A percentile compares a stretch with the other conserved stretches of the same genome.
phyloP scores from a whole-genome alignment of 2,113 vertebrate species.

The Syngnathus scovelli region DNA sequence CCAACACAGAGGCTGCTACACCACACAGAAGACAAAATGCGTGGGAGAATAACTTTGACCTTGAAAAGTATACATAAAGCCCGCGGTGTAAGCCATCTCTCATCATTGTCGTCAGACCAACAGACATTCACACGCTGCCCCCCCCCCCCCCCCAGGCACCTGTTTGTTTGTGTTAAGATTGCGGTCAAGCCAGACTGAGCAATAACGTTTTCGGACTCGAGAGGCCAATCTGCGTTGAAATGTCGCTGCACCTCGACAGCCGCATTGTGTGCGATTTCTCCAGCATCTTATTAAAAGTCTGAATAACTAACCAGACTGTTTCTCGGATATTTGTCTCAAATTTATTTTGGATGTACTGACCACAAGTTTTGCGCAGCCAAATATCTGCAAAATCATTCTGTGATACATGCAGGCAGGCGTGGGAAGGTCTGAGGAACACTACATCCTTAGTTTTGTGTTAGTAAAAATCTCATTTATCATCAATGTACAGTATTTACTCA shows the following conservation, averaged over 20 bases:
- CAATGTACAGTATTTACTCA: constrained; percentile 18
- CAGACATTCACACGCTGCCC: constrained; percentile 49
- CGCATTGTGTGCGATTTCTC: constrained; percentile 28
- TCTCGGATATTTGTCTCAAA: constrained; percentile 30
- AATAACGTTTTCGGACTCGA: constrained; percentile 16
- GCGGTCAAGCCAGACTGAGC: constrained; percentile 16
- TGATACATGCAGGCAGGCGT: constrained; percentile 32
- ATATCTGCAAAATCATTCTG: constrained; percentile 53
- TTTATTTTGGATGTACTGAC: constrained; percentile 49
- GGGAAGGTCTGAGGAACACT: constrained; percentile 29
- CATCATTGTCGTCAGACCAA: constrained; percentile 37
- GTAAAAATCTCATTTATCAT: constrained; percentile 15
- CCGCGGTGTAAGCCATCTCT: constrained; percentile 50
- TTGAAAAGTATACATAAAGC: constrained; percentile 51
- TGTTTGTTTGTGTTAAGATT: constrained; percentile 49
- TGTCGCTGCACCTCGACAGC: constrained; percentile 22
- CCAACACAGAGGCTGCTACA: neutral
- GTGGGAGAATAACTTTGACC: constrained; percentile 50
- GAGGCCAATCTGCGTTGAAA: constrained; percentile 32
- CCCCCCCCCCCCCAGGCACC: constrained; percentile 36
- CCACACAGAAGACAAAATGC: constrained; percentile 37
- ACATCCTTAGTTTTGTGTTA: constrained; percentile 31
- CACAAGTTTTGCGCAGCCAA: constrained; percentile 34
- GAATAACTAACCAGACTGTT: constrained; percentile 35
- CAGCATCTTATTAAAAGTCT: constrained; percentile 11